A percentile compares a stretch with the other conserved stretches of the same genome.
These are phyloP conservation scores for Linnaemya vulpina DNA, from an alignment of 2,888 invertebrate species.

Conservation along the genomic window DNA sequence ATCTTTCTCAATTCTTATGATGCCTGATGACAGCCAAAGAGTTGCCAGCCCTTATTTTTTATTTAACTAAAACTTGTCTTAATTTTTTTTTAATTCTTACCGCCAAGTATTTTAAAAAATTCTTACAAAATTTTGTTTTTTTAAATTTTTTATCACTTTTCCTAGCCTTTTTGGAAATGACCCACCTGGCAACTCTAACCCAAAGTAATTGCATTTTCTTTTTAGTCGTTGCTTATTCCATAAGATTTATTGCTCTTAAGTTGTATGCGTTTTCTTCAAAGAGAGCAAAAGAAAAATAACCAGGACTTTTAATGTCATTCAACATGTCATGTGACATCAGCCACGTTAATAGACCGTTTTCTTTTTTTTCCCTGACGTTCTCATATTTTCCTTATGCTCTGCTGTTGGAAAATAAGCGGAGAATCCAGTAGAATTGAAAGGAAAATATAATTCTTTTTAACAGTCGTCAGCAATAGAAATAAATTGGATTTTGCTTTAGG, in stretches of 20 bases:
- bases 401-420: not conserved
- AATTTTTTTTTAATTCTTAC: not conserved
- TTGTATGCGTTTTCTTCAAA: slow-evolving; percentile 33
- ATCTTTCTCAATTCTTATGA: slow-evolving; percentile 4
- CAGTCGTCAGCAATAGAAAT: too few species aligned
- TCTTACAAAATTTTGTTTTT: not conserved
- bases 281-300: not conserved
- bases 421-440: too few species aligned
- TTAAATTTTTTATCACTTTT: not conserved
- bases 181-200: not conserved
- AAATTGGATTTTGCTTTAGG: too few species aligned
- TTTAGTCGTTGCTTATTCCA: not conserved
- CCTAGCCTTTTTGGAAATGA: too few species aligned
- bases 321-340: slow-evolving; percentile 71
- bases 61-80: not conserved
- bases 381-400: not conserved
- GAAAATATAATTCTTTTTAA: too few species aligned
- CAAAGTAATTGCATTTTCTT: slow-evolving; percentile 32
- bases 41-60: not conserved
- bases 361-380: slow-evolving; percentile 7
- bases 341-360: slow-evolving; percentile 69
- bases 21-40: slow-evolving; percentile 11
- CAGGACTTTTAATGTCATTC: slow-evolving; percentile 62
- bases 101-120: not conserved
- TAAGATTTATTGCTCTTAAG: not conserved